Evolutionary conservation across 2,113 vertebrate species (phyloP).

Genomic region (Actinemys pallida): DNA sequence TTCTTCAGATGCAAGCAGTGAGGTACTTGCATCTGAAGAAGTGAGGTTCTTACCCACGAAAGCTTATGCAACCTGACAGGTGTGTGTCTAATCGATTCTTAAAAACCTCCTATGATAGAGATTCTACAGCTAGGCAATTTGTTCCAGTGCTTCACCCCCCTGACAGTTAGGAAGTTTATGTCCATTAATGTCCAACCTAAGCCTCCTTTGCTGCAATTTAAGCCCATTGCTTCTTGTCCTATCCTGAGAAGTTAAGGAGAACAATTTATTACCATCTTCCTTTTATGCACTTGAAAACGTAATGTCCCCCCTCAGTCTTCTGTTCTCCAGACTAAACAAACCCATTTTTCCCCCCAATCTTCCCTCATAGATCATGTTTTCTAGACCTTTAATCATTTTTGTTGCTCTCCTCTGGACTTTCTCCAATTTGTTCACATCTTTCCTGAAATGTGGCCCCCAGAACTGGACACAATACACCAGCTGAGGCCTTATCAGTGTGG

Average conservation of each 20-base stretch:
- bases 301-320: background rate
- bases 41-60: too few relatives aligned
- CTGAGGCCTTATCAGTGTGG: background rate
- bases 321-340: background rate
- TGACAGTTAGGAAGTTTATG: background rate
- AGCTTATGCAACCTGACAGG: too few relatives aligned
- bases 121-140: background rate
- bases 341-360: background rate
- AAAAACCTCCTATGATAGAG: too few relatives aligned
- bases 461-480: background rate
- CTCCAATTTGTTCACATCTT: background rate
- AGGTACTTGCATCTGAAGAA: too few relatives aligned
- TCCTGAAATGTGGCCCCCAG: background rate
- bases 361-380: background rate
- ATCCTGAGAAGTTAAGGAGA: background rate
- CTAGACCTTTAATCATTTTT: background rate
- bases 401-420: background rate
- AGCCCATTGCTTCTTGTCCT: background rate
- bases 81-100: too few relatives aligned
- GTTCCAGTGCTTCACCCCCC: background rate
- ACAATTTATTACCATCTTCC: background rate
- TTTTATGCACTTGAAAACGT: background rate
- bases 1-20: too few relatives aligned
- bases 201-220: background rate
- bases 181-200: background rate